Conservation (phyloP, 2,113 vertebrate species). For the Pygoscelis adeliae region DNA sequence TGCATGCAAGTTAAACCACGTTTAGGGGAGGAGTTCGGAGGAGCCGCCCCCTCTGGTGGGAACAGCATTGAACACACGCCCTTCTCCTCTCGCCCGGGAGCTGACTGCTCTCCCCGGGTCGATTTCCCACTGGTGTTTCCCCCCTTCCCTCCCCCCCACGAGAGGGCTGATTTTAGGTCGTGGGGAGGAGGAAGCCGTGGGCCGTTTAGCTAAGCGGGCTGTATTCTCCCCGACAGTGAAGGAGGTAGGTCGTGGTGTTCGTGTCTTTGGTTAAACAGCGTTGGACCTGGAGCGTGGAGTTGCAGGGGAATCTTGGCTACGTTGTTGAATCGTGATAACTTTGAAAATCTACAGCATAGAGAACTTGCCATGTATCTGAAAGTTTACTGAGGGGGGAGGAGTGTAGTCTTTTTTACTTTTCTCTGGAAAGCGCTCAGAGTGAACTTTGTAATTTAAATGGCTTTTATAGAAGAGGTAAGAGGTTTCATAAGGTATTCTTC, state of each 20-base stretch:
- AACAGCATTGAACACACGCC: neutral
- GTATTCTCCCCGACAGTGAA: no score
- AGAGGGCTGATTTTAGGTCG: neutral
- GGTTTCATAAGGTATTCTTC: neutral
- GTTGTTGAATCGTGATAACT: neutral
- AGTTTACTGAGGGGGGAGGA: neutral
- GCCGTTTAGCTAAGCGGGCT: neutral
- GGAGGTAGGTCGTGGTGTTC: neutral
- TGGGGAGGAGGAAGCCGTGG: neutral
- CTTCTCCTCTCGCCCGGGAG: neutral
- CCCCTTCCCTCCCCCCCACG: neutral
- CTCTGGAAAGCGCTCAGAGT: neutral
- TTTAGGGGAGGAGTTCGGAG: slow-evolving; percentile 26
- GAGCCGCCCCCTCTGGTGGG: slow-evolving; percentile 5
- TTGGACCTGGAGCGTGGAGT: neutral
- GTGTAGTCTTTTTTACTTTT: neutral
- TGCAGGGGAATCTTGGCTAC: neutral
- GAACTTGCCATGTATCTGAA: neutral
- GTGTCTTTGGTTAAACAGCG: neutral
- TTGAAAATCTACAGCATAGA: neutral
- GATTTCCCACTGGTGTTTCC: neutral
- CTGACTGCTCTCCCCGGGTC: neutral
- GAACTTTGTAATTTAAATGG: neutral
- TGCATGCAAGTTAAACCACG: neutral
- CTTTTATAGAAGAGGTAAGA: neutral